Evolutionary conservation across 2,113 vertebrate species (phyloP).

Genomic region (Chloroceryle aenea): DNA sequence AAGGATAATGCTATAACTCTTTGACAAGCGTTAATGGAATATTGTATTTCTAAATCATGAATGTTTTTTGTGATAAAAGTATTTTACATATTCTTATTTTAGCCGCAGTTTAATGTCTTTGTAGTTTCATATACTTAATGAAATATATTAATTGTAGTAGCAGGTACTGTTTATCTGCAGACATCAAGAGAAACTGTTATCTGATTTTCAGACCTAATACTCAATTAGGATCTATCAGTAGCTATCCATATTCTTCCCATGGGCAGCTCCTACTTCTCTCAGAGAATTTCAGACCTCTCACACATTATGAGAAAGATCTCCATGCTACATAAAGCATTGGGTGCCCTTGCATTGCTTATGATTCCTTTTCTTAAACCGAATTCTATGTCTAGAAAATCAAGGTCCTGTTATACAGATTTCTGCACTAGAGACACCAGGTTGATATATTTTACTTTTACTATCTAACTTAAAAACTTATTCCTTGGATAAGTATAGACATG

Average conservation of each 20-base stretch:
- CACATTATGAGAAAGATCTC: not conserved
- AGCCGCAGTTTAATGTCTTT: not conserved
- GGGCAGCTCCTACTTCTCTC: not conserved
- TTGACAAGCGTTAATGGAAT: not conserved
- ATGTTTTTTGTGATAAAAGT: not conserved
- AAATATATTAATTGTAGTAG: not conserved
- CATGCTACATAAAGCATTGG: not conserved
- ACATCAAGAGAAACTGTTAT: not conserved
- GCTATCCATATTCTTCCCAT: not conserved
- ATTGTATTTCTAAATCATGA: not conserved
- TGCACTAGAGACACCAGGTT: not conserved
- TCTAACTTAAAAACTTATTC: not conserved
- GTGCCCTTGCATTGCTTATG: not conserved
- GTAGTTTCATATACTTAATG: not conserved
- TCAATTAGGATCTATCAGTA: not conserved
- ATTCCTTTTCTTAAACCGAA: not conserved
- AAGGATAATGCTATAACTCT: not conserved
- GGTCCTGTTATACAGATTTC: not conserved
- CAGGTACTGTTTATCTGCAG: not conserved
- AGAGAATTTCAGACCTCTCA: not conserved
- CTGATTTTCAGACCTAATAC: not conserved
- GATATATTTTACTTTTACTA: not conserved
- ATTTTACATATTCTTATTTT: not conserved
- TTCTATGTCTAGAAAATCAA: not conserved
- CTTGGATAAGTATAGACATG: not conserved